These are phyloP conservation scores for Rhagonycha fulva DNA, from an alignment of 2,888 invertebrate genomes.

Conservation along the genomic window DNA sequence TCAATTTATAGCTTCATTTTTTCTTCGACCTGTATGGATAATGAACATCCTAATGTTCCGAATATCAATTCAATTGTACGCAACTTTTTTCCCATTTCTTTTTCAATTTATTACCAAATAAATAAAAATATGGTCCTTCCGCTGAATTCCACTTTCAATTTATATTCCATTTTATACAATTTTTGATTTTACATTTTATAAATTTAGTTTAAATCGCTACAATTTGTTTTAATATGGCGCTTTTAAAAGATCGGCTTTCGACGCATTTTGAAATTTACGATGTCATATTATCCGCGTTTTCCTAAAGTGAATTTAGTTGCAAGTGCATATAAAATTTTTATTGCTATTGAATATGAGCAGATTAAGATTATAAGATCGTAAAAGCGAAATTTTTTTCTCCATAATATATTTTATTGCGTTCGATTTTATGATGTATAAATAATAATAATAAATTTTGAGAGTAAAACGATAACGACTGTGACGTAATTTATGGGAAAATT, in stretches of 20 bases:
- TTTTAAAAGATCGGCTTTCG: neutral
- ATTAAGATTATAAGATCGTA: constrained; percentile 24
- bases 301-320: constrained; percentile 24
- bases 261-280: constrained; percentile 23
- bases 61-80: neutral
- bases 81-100: constrained; percentile 14
- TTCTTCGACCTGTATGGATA: neutral
- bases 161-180: neutral
- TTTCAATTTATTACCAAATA: neutral
- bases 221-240: neutral
- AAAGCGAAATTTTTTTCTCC: constrained; percentile 11
- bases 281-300: constrained; percentile 19
- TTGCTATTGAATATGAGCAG: constrained; percentile 18
- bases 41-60: neutral
- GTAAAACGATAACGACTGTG: neutral
- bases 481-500: neutral
- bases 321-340: constrained; percentile 29
- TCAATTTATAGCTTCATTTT: neutral
- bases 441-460: neutral
- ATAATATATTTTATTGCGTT: neutral
- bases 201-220: neutral
- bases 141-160: neutral
- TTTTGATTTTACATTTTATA: neutral
- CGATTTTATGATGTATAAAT: neutral
- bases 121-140: neutral